Evolutionary conservation across 2,888 invertebrate species (phyloP), one percentile per base, ranked within the genome.

Genomic region (Temnothorax unifasciatus): DNA sequence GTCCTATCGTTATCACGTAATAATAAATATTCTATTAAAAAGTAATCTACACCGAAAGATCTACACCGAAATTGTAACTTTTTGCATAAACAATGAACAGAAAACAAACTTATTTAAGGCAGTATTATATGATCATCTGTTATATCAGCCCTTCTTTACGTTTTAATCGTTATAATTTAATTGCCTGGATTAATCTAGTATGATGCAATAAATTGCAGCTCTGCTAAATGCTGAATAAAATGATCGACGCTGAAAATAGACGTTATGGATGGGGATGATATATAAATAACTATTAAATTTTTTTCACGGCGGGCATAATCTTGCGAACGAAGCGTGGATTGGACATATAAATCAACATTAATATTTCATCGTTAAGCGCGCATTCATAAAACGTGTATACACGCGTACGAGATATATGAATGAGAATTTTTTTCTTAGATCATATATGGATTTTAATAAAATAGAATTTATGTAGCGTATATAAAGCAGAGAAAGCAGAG

Each of bases 341-440:
- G 2, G 13, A 6, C 11, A 25, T 64, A 74, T 74, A 34, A 63
- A 63, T 75, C 63, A 34, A 47, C 44, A 29, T 75, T 29, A 44
- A 63, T 75, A 75, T 75, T 63, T 75, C 15, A 61, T 63, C 21
- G 44, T 75, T 74, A 61, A 34, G n/a, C 9, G 9, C 63, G 29
- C 5, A 61, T 63, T 63, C 15, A 74, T 59, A 47, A 59, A 59
- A 73, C 25, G 8, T 15, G 11, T 18, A 29, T 29, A 44, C 25
- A 38, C 6, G 1, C 6, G 1, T 3, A 21, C 15, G 2, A 47
- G 29, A 71, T 50, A 61, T 44, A 44, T 9, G n/a, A 8, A 61
- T 8, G 29, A n/a, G n/a, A 34, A 15, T 44, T 25, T n/a, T 15
- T 18, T 47, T 69, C 29, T 59, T 21, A 44, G 13, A 15, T 71